Base-by-base conservation (phyloP, 1,140 invertebrate genomes). In the Galendromus occidentalis region DNA sequence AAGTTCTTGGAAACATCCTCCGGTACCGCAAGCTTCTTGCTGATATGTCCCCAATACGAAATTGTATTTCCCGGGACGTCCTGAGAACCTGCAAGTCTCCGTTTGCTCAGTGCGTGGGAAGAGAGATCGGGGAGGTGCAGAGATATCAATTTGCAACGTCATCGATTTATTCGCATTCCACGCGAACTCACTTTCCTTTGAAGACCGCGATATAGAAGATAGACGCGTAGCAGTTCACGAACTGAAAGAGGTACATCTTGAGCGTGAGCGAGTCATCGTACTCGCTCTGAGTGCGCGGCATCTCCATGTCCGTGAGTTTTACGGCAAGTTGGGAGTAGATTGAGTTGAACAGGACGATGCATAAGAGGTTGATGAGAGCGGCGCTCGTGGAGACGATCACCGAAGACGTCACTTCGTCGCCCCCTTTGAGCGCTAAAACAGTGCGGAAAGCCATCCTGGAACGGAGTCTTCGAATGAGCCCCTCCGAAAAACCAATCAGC, bases 161-260 rank as follows among this genome's bases (percentile, higher is more conserved):
- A n/a, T n/a, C n/a, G n/a, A n/a, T n/a, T n/a, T n/a, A n/a, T n/a
- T n/a, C n/a, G n/a, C n/a, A n/a, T 33, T 4, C 20, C 18, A 65
- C 6, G 28, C 20, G 33, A 25, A 71, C 71, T 67, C 71, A 79
- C 77, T 73, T 92, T 44, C 92, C 93, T 75, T 97, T 97, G 70
- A 96, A 86, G 78, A 98, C 98, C 0, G 92, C 94, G 71, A 98
- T 93, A 73, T 98, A 98, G 79, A 98, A 94, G 74, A 98, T 93
- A 0, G 91, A 94, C 22, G 92, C 88, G 76, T 98, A 98, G 75
- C 95, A 97, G 76, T 98, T 98, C 39, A 98, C 88, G 78, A 98
- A 98, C 78, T 98, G 91, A 42, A 98, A 82, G 7, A 98, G 75
- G 75, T 97, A 98, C 70, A 98, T 94, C 80, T 98, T 98, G 12